These are phyloP conservation scores for Drosophila maculinotata DNA, from an alignment of 2,888 invertebrate genomes.

Conservation along the genomic window DNA sequence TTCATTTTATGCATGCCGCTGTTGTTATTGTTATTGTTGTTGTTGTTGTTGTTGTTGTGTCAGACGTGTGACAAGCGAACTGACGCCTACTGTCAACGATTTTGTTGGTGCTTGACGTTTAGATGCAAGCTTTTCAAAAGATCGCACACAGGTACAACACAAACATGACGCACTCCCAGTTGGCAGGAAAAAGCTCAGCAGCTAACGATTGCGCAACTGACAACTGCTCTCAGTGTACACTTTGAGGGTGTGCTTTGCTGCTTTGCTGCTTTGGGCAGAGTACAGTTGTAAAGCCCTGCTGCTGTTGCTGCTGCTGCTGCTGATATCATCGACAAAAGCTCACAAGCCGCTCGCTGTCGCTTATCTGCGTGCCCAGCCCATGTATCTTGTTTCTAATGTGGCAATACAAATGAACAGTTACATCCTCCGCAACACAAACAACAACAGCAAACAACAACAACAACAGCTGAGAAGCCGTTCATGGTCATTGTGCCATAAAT, in stretches of 20 bases:
- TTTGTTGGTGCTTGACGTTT: not conserved
- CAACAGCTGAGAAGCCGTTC: conserved; percentile 67
- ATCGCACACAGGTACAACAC: conserved; percentile 20
- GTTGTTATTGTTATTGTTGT: conserved; percentile 7
- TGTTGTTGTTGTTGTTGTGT: conserved; percentile 34
- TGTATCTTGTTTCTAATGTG: conserved; percentile 52
- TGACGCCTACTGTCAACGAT: conserved; percentile 32
- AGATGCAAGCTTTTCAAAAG: conserved; percentile 27
- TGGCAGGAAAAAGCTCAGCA: conserved; percentile 57
- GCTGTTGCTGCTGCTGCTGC: conserved; percentile 20
- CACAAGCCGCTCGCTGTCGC: conserved; percentile 30
- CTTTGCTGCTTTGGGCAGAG: too few relatives aligned
- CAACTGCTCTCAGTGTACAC: conserved; percentile 2
- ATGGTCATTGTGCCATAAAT: conserved; percentile 83
- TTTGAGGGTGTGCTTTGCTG: conserved; percentile 20
- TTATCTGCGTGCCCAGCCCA: conserved; percentile 44
- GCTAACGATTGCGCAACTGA: conserved; percentile 38
- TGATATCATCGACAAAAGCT: conserved; percentile 61
- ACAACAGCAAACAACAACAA: conserved; percentile 25
- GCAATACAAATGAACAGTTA: conserved; percentile 67
- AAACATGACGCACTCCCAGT: conserved; percentile 30
- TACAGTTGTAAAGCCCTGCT: conserved; percentile 20
- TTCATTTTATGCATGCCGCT: conserved; percentile 41
- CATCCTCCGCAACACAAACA: conserved; percentile 69
- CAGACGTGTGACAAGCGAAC: conserved; percentile 31